These are phyloP conservation scores for Heteromormyrus szaboi DNA, from an alignment of 2,797 vertebrate species.

Conservation along the genomic window DNA sequence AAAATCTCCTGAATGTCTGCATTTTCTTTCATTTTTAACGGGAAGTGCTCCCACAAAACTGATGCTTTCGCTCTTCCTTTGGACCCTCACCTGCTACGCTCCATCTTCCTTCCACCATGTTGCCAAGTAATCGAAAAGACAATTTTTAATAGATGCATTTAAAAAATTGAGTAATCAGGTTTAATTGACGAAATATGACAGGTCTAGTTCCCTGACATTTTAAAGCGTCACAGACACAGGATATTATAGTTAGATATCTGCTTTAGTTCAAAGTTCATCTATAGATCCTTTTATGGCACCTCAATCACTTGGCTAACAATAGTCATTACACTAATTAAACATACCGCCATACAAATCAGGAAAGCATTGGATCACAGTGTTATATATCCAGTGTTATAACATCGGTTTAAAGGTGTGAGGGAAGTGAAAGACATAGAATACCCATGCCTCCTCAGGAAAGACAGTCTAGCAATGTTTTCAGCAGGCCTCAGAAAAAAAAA, in stretches of 20 bases:
- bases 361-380: background rate
- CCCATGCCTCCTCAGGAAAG: background rate
- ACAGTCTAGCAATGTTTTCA: background rate
- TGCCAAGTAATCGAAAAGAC: background rate
- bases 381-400: too few relatives aligned
- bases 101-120: background rate
- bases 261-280: background rate
- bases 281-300: background rate
- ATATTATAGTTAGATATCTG: background rate
- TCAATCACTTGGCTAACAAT: background rate
- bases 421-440: background rate
- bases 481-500: background rate
- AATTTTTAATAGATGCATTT: background rate
- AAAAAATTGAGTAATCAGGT: background rate
- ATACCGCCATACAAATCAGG: background rate
- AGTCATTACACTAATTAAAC: background rate
- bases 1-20: background rate
- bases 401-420: background rate
- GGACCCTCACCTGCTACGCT: background rate
- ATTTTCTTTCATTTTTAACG: background rate
- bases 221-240: background rate
- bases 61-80: background rate
- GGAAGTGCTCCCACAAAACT: background rate
- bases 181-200: background rate
- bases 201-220: background rate